Conservation (phyloP, 1,140 invertebrate genomes). For the Cephus cinctus region DNA sequence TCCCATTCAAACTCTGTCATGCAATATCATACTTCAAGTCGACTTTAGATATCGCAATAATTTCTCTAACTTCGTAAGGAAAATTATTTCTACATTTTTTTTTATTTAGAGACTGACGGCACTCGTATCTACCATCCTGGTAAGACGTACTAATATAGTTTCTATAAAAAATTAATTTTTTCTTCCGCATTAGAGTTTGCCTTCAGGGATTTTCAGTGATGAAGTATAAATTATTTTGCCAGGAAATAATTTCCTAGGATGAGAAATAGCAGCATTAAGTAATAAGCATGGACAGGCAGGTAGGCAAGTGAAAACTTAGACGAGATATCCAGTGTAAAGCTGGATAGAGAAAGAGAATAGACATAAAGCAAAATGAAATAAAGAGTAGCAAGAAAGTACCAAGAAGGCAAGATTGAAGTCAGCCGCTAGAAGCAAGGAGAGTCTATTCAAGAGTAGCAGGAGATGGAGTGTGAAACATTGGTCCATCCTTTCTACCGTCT, state of each 20-base stretch:
- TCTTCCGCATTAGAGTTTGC: too few species aligned
- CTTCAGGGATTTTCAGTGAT: slow-evolving; percentile 12
- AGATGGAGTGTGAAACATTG: slow-evolving; percentile 44
- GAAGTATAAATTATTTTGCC: slow-evolving; percentile 29
- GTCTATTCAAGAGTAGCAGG: slow-evolving; percentile 32
- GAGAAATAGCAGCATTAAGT: too few species aligned
- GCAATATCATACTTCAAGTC: too few species aligned
- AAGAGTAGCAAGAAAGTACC: slow-evolving; percentile 26
- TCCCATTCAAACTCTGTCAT: too few species aligned
- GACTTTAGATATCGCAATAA: too few species aligned
- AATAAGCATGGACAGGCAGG: slow-evolving; percentile 5
- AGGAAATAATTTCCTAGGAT: slow-evolving; percentile 27
- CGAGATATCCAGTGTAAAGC: slow-evolving; percentile 4
- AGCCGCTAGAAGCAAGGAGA: slow-evolving; percentile 23
- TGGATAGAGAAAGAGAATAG: slow-evolving; percentile 10
- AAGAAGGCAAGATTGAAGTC: slow-evolving; percentile 29
- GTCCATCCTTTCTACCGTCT: slow-evolving; percentile 29
- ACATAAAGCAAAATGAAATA: slow-evolving; percentile 20
- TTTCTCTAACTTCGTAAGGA: too few species aligned
- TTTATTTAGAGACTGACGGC: too few species aligned
- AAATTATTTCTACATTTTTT: too few species aligned
- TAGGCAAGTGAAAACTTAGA: neutral
- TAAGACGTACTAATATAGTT: too few species aligned
- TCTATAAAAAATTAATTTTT: too few species aligned
- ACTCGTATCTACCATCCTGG: too few species aligned